Percentiles rank a stretch among this genome's conserved stretches.
These are phyloP conservation scores for Cabera pusaria DNA, from an alignment of 2,888 invertebrate species.

Conservation along the genomic window DNA sequence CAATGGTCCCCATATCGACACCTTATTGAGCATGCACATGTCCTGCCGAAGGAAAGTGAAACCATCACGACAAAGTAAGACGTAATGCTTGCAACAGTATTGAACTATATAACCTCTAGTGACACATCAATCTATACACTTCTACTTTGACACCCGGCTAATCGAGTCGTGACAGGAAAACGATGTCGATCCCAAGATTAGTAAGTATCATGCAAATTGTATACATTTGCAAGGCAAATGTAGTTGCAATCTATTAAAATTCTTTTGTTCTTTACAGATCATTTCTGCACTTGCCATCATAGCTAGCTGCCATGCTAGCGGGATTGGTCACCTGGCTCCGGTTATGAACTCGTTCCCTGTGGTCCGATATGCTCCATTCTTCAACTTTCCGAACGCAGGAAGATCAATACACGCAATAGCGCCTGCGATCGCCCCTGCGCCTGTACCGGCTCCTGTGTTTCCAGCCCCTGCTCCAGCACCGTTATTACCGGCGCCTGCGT, in stretches of 20 bases:
- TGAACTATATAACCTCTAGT: constrained; percentile 78
- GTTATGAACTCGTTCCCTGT: constrained; percentile 63
- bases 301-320: constrained; percentile 73
- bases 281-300: constrained; percentile 55
- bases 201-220: constrained; percentile 50
- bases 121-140: constrained; percentile 67
- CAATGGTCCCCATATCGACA: constrained; percentile 62
- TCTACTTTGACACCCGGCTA: constrained; percentile 60
- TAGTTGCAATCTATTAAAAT: constrained; percentile 7
- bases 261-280: constrained; percentile 50
- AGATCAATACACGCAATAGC: constrained; percentile 72
- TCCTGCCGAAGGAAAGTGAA: constrained; percentile 81
- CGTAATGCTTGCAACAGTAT: constrained; percentile 77
- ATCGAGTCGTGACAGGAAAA: constrained; percentile 60
- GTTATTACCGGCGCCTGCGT: constrained; percentile 32
- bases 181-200: constrained; percentile 66
- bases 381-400: constrained; percentile 68
- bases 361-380: constrained; percentile 75
- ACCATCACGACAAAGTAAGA: constrained; percentile 60
- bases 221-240: constrained; percentile 9
- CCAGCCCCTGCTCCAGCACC: constrained; percentile 39
- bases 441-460: constrained; percentile 37
- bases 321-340: constrained; percentile 61
- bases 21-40: constrained; percentile 69
- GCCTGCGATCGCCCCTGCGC: constrained; percentile 37